Evolutionary conservation across 2,888 invertebrate genomes (phyloP), one percentile per base, ranked within the genome.

Genomic region (Tipula vernalis): DNA sequence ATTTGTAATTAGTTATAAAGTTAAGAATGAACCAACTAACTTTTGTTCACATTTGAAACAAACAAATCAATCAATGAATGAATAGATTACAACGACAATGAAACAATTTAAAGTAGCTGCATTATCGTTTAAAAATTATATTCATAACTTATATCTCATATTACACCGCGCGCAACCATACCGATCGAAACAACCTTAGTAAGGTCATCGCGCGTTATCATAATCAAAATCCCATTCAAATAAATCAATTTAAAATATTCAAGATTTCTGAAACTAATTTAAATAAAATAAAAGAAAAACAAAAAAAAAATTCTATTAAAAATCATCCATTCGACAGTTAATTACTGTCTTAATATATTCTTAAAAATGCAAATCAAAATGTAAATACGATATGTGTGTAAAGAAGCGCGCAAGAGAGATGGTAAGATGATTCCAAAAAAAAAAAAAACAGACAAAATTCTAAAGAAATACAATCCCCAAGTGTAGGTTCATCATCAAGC

Each of bases 141-240:
- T 3, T 6, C 51, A 57, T 71, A 71, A 71, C 10, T 71, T 71
- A 28, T 28, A 71, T 71, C 71, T 71, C 71, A 71, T 71, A 71
- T 71, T 71, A 71, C 71, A 71, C 71, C 57, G 57, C 28, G 28
- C 57, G 57, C 3, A 57, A 57, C 18, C 57, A 18, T 57, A 57
- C 57, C 71, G 28, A 71, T 10, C 28, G 28, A 71, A 71, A 71
- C 71, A 28, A 71, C 28, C 71, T 71, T 71, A 71, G 28, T 71
- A 71, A 71, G 71, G 71, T 71, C 71, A 71, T 71, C 71, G 71
- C 71, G 71, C 71, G 71, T 71, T 71, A 71, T 71, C 71, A 71
- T 71, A 71, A 71, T 71, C 71, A 71, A 71, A 71, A 71, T 71
- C 71, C 71, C 71, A 71, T 71, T 71, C 28, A 71, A 71, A 71